These are phyloP conservation scores for Cossypha heuglini DNA, from an alignment of 2,797 vertebrate genomes.

Conservation along the genomic window DNA sequence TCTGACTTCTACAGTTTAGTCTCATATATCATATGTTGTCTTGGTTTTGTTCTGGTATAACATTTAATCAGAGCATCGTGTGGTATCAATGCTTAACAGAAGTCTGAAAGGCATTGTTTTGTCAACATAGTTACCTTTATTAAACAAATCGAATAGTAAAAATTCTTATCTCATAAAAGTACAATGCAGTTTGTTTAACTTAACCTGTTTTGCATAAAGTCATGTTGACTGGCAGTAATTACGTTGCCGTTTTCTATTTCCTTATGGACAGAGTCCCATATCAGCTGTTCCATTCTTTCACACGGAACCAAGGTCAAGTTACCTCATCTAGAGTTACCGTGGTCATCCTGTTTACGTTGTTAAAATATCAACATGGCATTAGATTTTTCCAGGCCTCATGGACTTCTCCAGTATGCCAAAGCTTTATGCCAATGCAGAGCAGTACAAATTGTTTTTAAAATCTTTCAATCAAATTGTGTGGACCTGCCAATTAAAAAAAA, in stretches of 20 bases:
- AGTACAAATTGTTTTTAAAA: not conserved
- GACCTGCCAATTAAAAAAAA: not conserved
- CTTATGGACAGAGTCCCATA: not conserved
- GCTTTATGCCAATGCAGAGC: not conserved
- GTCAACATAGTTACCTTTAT: constrained; percentile 27
- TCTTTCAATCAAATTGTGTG: not conserved
- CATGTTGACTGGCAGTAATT: not conserved
- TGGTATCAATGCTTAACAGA: not conserved
- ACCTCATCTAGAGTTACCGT: constrained; percentile 5
- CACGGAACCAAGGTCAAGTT: not conserved
- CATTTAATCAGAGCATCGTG: not conserved
- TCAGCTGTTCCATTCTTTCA: constrained; percentile 49
- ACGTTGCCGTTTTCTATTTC: constrained; percentile 15
- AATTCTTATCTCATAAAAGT: constrained; percentile 10
- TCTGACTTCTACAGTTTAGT: not conserved
- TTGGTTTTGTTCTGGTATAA: not conserved
- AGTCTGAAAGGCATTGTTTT: constrained; percentile 15
- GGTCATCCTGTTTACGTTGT: constrained; percentile 1
- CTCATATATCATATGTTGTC: not conserved
- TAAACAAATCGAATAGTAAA: constrained; percentile 10
- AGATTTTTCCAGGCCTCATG: not conserved
- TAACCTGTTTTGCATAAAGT: constrained; percentile 27
- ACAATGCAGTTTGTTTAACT: constrained; percentile 10
- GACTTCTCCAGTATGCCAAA: not conserved
- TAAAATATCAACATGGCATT: not conserved